Percentiles rank a stretch among this genome's conserved stretches.
These are phyloP conservation scores for Corythornis leucogaster DNA, from an alignment of 2,797 vertebrate genomes.

Conservation along the genomic window DNA sequence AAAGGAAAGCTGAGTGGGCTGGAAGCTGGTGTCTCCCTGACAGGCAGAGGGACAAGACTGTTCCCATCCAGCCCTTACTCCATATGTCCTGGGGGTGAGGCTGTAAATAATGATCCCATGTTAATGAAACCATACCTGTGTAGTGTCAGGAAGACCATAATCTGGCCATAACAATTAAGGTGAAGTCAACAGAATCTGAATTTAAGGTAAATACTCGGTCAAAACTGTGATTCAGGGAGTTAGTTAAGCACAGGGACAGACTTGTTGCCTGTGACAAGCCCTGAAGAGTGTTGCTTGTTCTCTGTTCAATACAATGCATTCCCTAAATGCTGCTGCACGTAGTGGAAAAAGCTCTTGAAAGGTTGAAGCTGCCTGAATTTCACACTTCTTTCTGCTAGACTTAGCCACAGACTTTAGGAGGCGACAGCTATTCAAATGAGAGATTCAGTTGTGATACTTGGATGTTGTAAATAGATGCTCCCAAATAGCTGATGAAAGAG, in stretches of 20 bases:
- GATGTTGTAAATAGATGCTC: not conserved
- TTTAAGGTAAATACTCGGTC: not conserved
- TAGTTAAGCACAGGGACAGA: not conserved
- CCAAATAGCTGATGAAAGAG: not conserved
- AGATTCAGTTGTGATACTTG: not conserved
- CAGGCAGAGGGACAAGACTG: not conserved
- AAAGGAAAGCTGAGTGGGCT: not conserved
- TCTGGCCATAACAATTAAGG: not conserved
- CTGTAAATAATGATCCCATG: not conserved
- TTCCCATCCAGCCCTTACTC: not conserved
- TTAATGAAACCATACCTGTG: not conserved
- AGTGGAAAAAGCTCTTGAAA: not conserved
- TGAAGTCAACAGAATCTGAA: not conserved
- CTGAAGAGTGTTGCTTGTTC: not conserved
- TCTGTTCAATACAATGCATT: not conserved
- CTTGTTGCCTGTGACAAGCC: not conserved
- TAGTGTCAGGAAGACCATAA: not conserved
- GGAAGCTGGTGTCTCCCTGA: not conserved
- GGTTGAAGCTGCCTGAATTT: not conserved
- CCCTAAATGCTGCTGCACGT: not conserved
- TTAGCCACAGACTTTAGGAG: not conserved
- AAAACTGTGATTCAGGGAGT: not conserved
- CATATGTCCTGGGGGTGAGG: not conserved
- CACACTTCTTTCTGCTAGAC: not conserved
- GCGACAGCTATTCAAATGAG: not conserved